Base-by-base conservation (phyloP, 2,888 invertebrate genomes). In the Apamea sordens region DNA sequence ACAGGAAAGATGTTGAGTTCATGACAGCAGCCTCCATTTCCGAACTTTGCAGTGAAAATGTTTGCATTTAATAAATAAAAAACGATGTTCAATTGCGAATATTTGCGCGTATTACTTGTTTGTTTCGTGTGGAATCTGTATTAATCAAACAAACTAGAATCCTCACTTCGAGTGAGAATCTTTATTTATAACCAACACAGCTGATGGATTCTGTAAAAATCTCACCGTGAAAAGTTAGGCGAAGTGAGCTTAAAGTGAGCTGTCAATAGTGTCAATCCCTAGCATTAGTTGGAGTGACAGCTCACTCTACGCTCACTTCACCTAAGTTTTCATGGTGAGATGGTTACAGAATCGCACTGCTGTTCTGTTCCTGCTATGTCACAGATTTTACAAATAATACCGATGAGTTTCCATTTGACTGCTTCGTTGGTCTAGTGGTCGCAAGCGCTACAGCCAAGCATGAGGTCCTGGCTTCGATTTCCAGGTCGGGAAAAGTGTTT, bases 1-100 rank as follows among this genome's bases (percentile, higher is more conserved):
- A 36, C 18, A 18, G 24, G 18, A 47, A 56, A 73, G 61, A 10
- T 44, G 15, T 21, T 73, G 18, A 50, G 32, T 44, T 76, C 15
- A 32, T 70, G 13, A n/a, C 15, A 47, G 24, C 24, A 32, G 59
- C 65, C 61, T 53, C 32, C 4, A 81, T 81, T 78, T 65, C 15
- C 63, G 18, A 41, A 69, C 3, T 50, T 69, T 64, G 56, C 36
- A 24, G 8, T 15, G 7, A n/a, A 53, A 71, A 28, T 47, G 13
- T n/a, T 47, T 44, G 4, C 18, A 28, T 53, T 44, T 63, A 10
- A 41, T 7, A 21, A 44, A 61, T 61, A 80, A 71, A 32, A 65
- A 32, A 50, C 21, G 5, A 5, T n/a, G 10, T 68, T 53, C 18
- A 36, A 36, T 28, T 15, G 0, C 4, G 10, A 73, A 68, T 56